A percentile compares a stretch with the other conserved stretches of the same genome.
phyloP scores from a whole-genome alignment of 2,888 invertebrate species.

The Stenchaetothrips biformis region DNA sequence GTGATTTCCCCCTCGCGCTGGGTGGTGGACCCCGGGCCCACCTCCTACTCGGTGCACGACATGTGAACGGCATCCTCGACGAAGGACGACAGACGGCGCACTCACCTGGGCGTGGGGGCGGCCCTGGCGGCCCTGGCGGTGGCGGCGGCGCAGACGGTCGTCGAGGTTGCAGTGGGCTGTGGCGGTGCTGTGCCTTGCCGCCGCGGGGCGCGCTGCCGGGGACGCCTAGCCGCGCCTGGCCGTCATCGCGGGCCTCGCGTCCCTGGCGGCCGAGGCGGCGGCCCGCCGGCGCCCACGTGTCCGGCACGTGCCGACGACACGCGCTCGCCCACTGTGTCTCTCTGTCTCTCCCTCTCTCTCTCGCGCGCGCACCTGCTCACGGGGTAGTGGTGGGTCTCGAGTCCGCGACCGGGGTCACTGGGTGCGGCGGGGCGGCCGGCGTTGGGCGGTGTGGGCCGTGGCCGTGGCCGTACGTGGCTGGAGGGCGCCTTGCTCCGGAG shows the following conservation, averaged over 20 bases:
- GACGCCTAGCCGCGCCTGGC: neutral
- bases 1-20: too few relatives aligned
- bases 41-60: too few relatives aligned
- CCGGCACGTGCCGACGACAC: neutral
- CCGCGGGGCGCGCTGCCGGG: neutral
- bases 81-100: neutral
- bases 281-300: neutral
- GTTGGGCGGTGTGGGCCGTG: too few relatives aligned
- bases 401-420: too few relatives aligned
- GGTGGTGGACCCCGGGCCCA: too few relatives aligned
- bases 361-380: neutral
- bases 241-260: neutral
- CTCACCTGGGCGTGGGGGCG: neutral
- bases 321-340: neutral
- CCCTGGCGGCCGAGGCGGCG: neutral
- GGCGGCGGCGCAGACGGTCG: neutral
- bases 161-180: neutral
- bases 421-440: too few relatives aligned
- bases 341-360: neutral
- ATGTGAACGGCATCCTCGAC: too few relatives aligned
- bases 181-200: neutral
- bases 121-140: neutral
- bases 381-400: too few relatives aligned
- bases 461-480: too few relatives aligned
- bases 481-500: too few relatives aligned